phyloP scores from a whole-genome alignment of 1,140 invertebrate genomes.

The Augochlora pura region DNA sequence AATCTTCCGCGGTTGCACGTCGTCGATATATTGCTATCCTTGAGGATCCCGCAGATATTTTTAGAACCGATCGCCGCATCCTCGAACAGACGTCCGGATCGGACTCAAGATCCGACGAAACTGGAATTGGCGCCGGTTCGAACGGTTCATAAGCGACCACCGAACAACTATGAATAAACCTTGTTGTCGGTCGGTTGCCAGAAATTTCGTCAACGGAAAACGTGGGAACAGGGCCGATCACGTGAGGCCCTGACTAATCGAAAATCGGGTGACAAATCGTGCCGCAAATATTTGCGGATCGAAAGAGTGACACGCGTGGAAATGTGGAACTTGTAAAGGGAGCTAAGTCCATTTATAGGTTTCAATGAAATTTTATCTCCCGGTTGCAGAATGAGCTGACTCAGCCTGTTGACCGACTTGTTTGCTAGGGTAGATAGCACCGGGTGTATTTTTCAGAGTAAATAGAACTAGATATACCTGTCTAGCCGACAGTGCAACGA shows the following conservation, averaged over 20 bases:
- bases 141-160: neutral
- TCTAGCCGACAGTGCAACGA: neutral
- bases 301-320: too few relatives aligned
- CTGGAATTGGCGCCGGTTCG: constrained; percentile 3
- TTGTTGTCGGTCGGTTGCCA: constrained; percentile 10
- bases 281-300: neutral
- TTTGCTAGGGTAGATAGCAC: neutral
- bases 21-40: too few relatives aligned
- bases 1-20: too few relatives aligned
- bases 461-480: neutral
- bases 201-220: constrained; percentile 34
- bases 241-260: constrained; percentile 17
- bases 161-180: constrained; percentile 19
- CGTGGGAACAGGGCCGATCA: constrained; percentile 15
- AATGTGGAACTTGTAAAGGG: too few relatives aligned
- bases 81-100: too few relatives aligned
- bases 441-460: neutral
- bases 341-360: neutral
- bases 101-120: neutral
- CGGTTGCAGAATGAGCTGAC: neutral
- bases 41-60: neutral
- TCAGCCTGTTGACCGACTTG: neutral
- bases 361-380: neutral
- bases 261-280: neutral
- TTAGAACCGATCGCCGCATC: neutral